Evolutionary conservation across 2,888 invertebrate genomes (phyloP).

Genomic region (Tenthredo mesomela): DNA sequence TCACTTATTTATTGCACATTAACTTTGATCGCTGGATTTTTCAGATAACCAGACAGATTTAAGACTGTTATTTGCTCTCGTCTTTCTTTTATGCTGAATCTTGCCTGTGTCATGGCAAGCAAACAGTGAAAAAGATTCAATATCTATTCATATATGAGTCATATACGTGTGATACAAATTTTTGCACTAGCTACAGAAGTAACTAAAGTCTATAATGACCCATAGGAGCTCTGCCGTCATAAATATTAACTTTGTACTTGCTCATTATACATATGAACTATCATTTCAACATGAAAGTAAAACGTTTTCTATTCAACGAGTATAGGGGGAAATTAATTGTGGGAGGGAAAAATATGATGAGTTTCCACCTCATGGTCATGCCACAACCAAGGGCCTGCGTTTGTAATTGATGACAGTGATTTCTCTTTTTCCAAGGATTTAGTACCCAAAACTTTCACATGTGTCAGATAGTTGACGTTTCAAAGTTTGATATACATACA

Average conservation of each 20-base stretch:
- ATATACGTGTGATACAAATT: not conserved
- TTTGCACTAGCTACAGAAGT: not conserved
- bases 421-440: conserved; percentile 29
- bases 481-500: not conserved
- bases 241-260: not conserved
- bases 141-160: not conserved
- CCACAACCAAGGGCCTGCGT: not conserved
- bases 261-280: not conserved
- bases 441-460: not conserved
- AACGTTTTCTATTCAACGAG: not conserved
- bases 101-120: not conserved
- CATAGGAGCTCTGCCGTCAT: not conserved
- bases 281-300: not conserved
- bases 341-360: not conserved
- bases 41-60: not conserved
- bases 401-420: conserved; percentile 20
- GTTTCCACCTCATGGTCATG: not conserved
- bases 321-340: not conserved
- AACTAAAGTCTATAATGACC: not conserved
- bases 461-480: not conserved
- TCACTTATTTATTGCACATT: conserved; percentile 42
- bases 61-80: not conserved
- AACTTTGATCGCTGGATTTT: conserved; percentile 6
- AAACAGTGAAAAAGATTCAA: not conserved
- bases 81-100: not conserved